Evolutionary conservation across 1,140 invertebrate genomes (phyloP), one percentile per base, ranked within the genome.

Genomic region (Drosophila asahinai): DNA sequence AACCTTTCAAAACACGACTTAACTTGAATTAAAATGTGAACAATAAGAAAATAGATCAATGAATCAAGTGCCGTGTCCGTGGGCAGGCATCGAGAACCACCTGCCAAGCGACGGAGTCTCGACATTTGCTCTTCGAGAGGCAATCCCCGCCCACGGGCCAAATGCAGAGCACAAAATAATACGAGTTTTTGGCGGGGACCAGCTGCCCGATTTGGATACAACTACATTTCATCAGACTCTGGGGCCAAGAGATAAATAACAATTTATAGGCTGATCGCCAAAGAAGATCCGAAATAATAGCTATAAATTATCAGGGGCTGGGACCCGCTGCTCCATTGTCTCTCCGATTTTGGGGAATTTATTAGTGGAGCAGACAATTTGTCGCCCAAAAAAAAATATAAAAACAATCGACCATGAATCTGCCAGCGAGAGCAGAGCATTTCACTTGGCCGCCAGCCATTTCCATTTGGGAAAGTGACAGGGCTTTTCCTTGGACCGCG

Each of bases 221-320:
- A 43, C 83, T 49, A 72, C 83, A 86, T 86, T 72, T 86, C 76
- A 68, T 78, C 72, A 47, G 65, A 22, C 54, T 48, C 58, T 40
- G 57, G 25, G 40, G 40, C 33, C 51, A 17, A 48, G 33, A 49
- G 60, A 84, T 84, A 68, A 80, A 84, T 49, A 70, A 54, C 49
- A 81, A 83, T 83, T 82, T 78, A 78, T 83, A 79, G 75, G 59
- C 75, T 48, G 75, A 74, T 68, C 80, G 47, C 68, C 77, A 81
- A 61, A 83, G 57, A 75, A 49, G 59, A 51, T 42, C 33, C 49
- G 8, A 67, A 82, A 68, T 83, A 83, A 79, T 65, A 65, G 73
- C 61, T 22, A 83, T 83, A 83, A 79, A 83, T 75, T 83, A 75
- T 65, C 60, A 52, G 30, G 62, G 43, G n/a, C 49, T 55, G 49